Conservation (phyloP, 2,113 vertebrate genomes). For the Sapayoa aenigma region DNA sequence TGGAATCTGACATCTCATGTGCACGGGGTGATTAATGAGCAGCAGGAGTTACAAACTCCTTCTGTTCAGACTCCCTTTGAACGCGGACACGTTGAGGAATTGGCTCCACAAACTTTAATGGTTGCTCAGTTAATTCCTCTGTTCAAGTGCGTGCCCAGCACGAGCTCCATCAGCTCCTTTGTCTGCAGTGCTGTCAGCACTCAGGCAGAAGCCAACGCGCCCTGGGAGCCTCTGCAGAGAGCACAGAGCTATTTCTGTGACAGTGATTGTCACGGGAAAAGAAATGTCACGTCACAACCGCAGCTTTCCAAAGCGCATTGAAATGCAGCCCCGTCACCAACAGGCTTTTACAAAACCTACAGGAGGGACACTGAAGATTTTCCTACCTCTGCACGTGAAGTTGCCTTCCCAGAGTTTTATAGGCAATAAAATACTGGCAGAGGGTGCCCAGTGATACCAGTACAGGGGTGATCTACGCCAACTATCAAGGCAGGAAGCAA, state of each 20-base stretch:
- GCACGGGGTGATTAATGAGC: background rate
- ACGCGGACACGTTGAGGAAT: background rate
- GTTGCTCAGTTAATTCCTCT: background rate
- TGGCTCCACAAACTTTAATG: background rate
- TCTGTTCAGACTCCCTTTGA: background rate
- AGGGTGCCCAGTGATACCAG: too few species aligned
- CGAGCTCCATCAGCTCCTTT: background rate
- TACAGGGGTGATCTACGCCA: rapidly evolving
- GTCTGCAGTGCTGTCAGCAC: background rate
- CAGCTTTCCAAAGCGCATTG: background rate
- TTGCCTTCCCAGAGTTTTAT: background rate
- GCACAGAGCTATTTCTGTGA: background rate
- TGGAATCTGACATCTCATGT: background rate
- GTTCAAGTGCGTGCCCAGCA: rapidly evolving
- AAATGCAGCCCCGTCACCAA: rapidly evolving
- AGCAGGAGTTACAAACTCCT: background rate
- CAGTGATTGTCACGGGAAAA: background rate
- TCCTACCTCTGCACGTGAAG: rapidly evolving
- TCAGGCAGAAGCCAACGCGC: background rate
- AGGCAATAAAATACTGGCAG: background rate
- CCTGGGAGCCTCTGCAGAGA: background rate
- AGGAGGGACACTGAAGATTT: background rate
- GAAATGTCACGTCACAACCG: background rate
- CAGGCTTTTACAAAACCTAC: background rate
- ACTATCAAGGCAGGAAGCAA: background rate